Evolutionary conservation across 2,888 invertebrate genomes (phyloP), one percentile per base, ranked within the genome.

Genomic region (Phengaris alcon): DNA sequence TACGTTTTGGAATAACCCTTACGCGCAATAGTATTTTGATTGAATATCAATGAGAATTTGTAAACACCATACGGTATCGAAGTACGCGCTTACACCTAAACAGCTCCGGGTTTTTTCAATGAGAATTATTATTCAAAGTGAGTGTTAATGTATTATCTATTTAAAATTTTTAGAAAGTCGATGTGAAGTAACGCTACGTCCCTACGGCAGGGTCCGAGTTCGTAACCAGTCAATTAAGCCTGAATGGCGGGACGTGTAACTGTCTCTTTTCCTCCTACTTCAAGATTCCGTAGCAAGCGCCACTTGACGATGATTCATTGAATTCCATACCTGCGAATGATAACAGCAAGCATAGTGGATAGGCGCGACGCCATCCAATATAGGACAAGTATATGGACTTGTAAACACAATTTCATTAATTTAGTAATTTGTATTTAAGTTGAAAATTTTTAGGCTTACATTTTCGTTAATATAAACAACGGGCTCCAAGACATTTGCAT

Each of bases 191-290:
- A 88, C 85, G 88, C 85, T 87, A 89, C 90, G 88, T 90, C 92
- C 90, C 92, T 91, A 90, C 84, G 82, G 86, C 87, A 89, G 90
- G 91, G 92, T 89, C 88, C 87, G 89, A 89, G 88, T 88, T 88
- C 87, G 90, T 91, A 91, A 90, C 90, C 90, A 92, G 91, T 91
- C 91, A 91, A 92, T 93, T 93, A 90, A 90, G 90, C 89, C 87
- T 86, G 90, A 91, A 91, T 90, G 87, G 89, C 90, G 89, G 88
- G 87, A 88, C 86, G 83, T 87, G 88, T 84, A 78, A 81, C 87
- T 81, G 82, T 92, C 93, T 91, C 91, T 88, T 86, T 93, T 88
- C 79, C 89, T 86, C 92, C 81, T 82, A 85, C 84, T 83, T 83
- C 83, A 84, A 87, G 86, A 87, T 87, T 88, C 88, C 84, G 85